Conservation (phyloP, 1,140 invertebrate species). For the Littorina saxatilis region DNA sequence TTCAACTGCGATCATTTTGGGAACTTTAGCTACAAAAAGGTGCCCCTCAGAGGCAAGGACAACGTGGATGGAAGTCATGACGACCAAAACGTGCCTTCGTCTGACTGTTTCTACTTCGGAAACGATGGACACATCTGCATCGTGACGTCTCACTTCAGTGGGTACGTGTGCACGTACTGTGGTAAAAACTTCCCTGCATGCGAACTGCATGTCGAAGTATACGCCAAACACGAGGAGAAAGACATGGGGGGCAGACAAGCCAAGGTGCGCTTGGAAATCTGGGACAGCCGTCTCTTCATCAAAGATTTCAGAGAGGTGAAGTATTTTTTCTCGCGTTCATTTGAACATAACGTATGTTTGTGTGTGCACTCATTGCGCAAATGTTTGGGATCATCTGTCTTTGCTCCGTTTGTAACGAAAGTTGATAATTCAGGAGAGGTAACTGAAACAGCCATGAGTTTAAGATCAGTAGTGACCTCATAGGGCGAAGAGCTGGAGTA, state of each 20-base stretch:
- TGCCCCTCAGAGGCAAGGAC: not conserved
- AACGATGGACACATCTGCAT: not conserved
- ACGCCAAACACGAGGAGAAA: slow-evolving; percentile 1
- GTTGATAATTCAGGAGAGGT: too few relatives aligned
- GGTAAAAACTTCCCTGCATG: not conserved
- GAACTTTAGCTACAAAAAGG: not conserved
- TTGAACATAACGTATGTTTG: too few relatives aligned
- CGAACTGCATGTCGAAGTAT: not conserved
- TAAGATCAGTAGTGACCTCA: too few relatives aligned
- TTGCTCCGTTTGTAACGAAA: too few relatives aligned
- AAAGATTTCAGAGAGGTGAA: not conserved
- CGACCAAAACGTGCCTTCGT: not conserved
- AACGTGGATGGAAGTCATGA: not conserved
- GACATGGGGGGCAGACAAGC: not conserved
- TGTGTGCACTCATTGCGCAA: too few relatives aligned
- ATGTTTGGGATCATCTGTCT: too few relatives aligned
- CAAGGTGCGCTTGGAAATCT: slow-evolving; percentile 6
- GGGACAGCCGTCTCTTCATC: not conserved
- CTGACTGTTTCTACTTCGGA: not conserved
- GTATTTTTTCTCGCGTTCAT: too few relatives aligned
- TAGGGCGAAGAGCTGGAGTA: too few relatives aligned
- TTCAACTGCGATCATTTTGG: not conserved
- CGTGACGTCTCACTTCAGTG: not conserved
- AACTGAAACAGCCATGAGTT: too few relatives aligned
- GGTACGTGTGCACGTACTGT: not conserved